These are phyloP conservation scores for Scaptomyza graminum DNA, from an alignment of 1,140 invertebrate genomes.

Conservation along the genomic window DNA sequence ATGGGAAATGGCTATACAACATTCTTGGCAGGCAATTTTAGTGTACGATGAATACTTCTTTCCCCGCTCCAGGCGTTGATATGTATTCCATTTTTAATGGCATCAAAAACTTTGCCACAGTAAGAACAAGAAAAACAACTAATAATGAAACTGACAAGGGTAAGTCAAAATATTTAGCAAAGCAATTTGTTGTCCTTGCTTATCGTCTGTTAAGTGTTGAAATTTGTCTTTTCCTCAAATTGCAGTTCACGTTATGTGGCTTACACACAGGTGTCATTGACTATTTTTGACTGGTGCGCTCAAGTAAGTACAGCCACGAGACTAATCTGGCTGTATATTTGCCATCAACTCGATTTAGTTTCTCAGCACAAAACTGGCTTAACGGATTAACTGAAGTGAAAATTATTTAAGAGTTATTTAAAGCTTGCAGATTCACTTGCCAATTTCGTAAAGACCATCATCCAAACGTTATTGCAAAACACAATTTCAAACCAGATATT, in stretches of 20 bases:
- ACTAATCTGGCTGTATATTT: background rate
- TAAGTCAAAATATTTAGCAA: constrained; percentile 42
- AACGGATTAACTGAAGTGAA: background rate
- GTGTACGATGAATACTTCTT: background rate
- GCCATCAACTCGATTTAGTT: background rate
- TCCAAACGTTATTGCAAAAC: background rate
- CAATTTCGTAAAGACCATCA: background rate
- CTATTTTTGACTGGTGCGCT: background rate
- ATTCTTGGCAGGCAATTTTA: constrained; percentile 27
- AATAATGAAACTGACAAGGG: constrained; percentile 23
- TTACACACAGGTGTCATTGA: background rate
- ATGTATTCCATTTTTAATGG: constrained; percentile 24
- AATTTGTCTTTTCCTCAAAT: constrained; percentile 4
- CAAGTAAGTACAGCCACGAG: background rate
- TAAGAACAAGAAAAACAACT: constrained; percentile 4
- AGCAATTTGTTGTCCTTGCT: constrained; percentile 35
- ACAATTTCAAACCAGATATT: background rate
- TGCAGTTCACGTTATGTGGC: background rate
- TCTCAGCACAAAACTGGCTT: background rate
- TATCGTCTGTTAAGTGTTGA: constrained; percentile 15
- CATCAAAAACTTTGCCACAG: constrained; percentile 15
- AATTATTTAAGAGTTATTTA: background rate
- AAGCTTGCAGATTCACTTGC: no score
- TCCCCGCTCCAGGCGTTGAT: background rate
- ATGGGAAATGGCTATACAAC: background rate